phyloP scores from a whole-genome alignment of 2,888 invertebrate species.

The Nomada flava region DNA sequence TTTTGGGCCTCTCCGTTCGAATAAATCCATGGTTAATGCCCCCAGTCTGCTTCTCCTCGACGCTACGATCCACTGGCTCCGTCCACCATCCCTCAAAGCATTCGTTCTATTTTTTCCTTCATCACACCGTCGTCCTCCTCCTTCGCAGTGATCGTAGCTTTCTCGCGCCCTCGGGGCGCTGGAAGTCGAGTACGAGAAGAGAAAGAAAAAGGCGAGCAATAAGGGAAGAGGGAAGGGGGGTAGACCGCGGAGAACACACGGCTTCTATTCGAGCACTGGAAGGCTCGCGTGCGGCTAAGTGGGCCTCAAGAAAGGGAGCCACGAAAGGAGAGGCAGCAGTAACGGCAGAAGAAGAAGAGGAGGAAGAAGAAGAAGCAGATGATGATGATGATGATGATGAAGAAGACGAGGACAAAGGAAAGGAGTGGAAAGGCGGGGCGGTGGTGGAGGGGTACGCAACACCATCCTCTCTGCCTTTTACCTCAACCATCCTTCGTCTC shows the following conservation, averaged over 20 bases:
- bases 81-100: slow-evolving; percentile 25
- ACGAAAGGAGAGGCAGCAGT: slow-evolving; percentile 72
- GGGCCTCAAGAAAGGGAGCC: slow-evolving; percentile 74
- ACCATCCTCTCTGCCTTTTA: slow-evolving; percentile 72
- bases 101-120: slow-evolving; percentile 51
- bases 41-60: slow-evolving; percentile 17
- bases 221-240: slow-evolving; percentile 19
- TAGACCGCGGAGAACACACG: slow-evolving; percentile 40
- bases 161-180: slow-evolving; percentile 67
- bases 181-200: slow-evolving; percentile 55
- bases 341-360: slow-evolving; percentile 36
- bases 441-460: slow-evolving; percentile 60
- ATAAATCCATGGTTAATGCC: slow-evolving; percentile 83
- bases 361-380: slow-evolving; percentile 53
- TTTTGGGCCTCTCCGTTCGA: slow-evolving; percentile 79
- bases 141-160: slow-evolving; percentile 36
- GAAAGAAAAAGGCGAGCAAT: slow-evolving; percentile 46
- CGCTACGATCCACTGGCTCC: neutral
- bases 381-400: slow-evolving; percentile 53
- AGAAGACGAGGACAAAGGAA: slow-evolving; percentile 60
- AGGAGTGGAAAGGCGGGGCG: slow-evolving; percentile 43
- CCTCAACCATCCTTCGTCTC: slow-evolving; percentile 79
- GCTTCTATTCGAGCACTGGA: slow-evolving; percentile 72
- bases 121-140: slow-evolving; percentile 40
- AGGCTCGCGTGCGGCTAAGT: slow-evolving; percentile 84